These are phyloP conservation scores for Digitonthophagus gazella DNA, from an alignment of 2,888 invertebrate species.

Conservation along the genomic window DNA sequence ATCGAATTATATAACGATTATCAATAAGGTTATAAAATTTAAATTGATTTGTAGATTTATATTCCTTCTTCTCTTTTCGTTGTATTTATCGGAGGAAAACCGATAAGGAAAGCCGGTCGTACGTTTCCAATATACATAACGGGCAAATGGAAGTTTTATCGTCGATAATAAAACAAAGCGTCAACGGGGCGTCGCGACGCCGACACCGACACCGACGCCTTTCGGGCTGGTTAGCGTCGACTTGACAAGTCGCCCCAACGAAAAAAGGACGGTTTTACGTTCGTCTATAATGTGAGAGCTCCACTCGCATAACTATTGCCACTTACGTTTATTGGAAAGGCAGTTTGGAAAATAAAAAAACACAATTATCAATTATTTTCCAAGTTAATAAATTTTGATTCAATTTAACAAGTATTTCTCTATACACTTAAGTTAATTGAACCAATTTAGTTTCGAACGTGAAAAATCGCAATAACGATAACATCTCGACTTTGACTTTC, in stretches of 20 bases:
- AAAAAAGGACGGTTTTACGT: slow-evolving; percentile 7
- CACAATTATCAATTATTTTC: too few relatives aligned
- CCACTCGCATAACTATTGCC: slow-evolving; percentile 3
- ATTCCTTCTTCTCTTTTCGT: slow-evolving; percentile 16
- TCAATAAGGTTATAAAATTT: too few relatives aligned
- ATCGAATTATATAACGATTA: too few relatives aligned
- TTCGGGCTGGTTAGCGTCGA: too few relatives aligned
- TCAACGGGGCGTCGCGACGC: slow-evolving; percentile 19
- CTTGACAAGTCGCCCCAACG: not conserved
- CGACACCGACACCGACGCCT: not conserved
- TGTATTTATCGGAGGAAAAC: slow-evolving; percentile 37
- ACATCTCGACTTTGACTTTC: too few relatives aligned
- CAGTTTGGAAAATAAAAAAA: too few relatives aligned
- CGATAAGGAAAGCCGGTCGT: too few relatives aligned
- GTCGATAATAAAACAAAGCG: slow-evolving; percentile 36
- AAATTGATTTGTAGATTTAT: not conserved
- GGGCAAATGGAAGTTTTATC: slow-evolving; percentile 36
- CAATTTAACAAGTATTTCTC: too few relatives aligned
- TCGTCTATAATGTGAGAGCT: slow-evolving; percentile 2
- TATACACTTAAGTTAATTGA: too few relatives aligned
- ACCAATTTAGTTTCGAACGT: too few relatives aligned
- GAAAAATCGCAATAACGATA: too few relatives aligned
- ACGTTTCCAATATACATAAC: slow-evolving; percentile 39
- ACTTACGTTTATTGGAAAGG: not conserved
- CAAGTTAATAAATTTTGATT: too few relatives aligned